phyloP scores from a whole-genome alignment of 2,888 invertebrate genomes.

The Ctenicera cuprea region DNA sequence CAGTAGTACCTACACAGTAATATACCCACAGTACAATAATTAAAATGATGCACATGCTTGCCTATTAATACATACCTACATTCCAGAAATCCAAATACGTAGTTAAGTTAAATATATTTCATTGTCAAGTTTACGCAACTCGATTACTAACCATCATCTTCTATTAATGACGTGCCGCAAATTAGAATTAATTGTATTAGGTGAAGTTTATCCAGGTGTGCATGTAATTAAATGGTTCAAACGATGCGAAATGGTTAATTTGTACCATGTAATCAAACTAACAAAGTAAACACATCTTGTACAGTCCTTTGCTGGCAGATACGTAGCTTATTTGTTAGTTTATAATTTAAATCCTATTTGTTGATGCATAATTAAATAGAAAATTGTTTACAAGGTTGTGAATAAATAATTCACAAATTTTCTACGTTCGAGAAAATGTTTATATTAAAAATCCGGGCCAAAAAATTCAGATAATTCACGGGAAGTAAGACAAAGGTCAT shows the following conservation, averaged over 20 bases:
- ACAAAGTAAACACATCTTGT: too few relatives aligned
- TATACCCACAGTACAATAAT: neutral
- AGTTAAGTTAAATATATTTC: neutral
- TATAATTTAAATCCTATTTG: too few relatives aligned
- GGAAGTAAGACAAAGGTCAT: conserved; percentile 13
- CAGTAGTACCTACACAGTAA: neutral
- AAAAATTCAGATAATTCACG: neutral
- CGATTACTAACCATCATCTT: neutral
- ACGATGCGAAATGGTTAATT: conserved; percentile 19
- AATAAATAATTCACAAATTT: too few relatives aligned
- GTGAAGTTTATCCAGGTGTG: conserved; percentile 28
- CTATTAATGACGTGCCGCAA: conserved; percentile 12
- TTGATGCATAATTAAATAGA: too few relatives aligned
- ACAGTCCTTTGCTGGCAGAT: too few relatives aligned
- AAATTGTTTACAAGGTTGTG: too few relatives aligned
- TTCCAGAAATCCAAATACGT: neutral
- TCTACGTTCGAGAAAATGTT: too few relatives aligned
- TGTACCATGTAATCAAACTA: conserved; percentile 13
- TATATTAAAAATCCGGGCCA: neutral
- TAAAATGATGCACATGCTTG: neutral
- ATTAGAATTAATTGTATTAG: conserved; percentile 26
- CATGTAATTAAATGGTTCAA: conserved; percentile 19
- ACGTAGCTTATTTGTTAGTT: too few relatives aligned
- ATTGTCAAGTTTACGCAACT: neutral
- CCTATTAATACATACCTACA: neutral